These are phyloP conservation scores for Macrotus californicus DNA, from an alignment of 2,113 vertebrate species.

Conservation along the genomic window DNA sequence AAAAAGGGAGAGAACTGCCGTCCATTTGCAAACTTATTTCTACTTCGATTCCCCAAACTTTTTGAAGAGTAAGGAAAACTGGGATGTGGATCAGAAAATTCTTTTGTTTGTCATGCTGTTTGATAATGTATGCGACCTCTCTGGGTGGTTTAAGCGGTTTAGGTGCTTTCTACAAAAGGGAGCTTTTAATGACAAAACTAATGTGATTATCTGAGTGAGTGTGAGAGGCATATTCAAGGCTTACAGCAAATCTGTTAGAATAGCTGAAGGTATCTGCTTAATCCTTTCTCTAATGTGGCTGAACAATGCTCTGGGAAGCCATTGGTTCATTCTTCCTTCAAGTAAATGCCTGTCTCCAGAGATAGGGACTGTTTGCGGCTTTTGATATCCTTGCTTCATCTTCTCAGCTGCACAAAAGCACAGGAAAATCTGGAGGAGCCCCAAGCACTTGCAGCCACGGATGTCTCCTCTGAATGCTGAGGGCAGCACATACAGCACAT, in stretches of 20 bases:
- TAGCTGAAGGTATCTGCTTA: slow-evolving; percentile 99
- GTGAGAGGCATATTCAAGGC: slow-evolving; percentile 94
- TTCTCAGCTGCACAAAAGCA: slow-evolving; percentile 85
- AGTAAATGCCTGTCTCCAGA: slow-evolving; percentile 89
- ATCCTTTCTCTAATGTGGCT: slow-evolving; percentile 96
- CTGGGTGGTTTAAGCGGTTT: slow-evolving; percentile 97
- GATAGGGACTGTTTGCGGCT: slow-evolving; percentile 89
- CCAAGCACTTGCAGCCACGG: slow-evolving; percentile 67
- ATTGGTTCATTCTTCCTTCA: slow-evolving; percentile 84
- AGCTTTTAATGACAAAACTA: slow-evolving; percentile 99
- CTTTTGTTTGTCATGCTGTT: slow-evolving; percentile 85
- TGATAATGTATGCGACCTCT: slow-evolving; percentile 95
- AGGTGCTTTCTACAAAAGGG: slow-evolving; percentile 92
- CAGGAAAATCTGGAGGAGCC: slow-evolving; percentile 65
- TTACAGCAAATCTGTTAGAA: slow-evolving; percentile 98
- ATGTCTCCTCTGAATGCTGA: slow-evolving; percentile 38
- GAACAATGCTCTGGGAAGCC: slow-evolving; percentile 92
- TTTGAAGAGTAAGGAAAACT: slow-evolving; percentile 72
- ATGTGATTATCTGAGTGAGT: slow-evolving; percentile 99
- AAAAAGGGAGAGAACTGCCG: background rate
- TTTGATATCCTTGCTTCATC: slow-evolving; percentile 88
- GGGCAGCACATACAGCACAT: background rate
- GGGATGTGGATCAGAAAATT: slow-evolving; percentile 82
- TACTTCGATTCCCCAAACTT: slow-evolving; percentile 56
- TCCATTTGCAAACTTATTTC: slow-evolving; percentile 70